These are phyloP conservation scores for Hydrophis major DNA, from an alignment of 2,797 vertebrate species.

Conservation along the genomic window DNA sequence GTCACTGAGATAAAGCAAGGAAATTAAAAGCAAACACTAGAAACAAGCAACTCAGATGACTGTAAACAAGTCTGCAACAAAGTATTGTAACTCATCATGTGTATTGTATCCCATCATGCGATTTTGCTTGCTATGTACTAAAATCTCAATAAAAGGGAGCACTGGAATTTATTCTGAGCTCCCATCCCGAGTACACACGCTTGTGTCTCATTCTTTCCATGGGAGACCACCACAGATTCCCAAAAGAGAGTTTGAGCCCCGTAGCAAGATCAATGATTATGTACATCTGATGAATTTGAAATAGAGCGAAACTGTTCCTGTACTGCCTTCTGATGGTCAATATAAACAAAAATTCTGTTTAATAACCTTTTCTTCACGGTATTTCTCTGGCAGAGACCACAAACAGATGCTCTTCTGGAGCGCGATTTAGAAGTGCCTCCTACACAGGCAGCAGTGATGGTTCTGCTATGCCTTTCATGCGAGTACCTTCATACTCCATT, in stretches of 20 bases:
- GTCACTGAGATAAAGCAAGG: no score
- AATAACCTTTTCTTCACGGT: neutral
- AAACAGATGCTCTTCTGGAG: conserved; percentile 46
- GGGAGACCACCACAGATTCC: neutral
- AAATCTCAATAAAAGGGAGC: no score
- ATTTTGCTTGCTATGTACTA: no score
- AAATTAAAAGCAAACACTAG: no score
- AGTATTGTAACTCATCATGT: no score
- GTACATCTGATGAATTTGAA: neutral
- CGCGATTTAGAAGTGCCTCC: conserved; percentile 60
- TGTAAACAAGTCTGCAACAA: no score
- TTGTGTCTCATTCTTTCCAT: no score
- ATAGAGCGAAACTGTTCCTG: neutral
- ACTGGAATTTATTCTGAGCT: no score
- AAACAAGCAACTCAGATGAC: no score
- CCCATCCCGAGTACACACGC: no score
- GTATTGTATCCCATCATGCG: no score
- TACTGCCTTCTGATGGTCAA: neutral
- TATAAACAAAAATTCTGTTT: neutral
- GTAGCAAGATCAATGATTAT: neutral
- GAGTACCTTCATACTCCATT: conserved; percentile 80
- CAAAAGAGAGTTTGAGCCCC: neutral
- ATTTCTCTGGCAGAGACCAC: conserved; percentile 49
- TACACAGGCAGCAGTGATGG: conserved; percentile 65
- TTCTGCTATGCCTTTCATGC: conserved; percentile 79